Base-by-base conservation (phyloP, 2,797 vertebrate genomes). In the Phaenicophaeus curvirostris region DNA sequence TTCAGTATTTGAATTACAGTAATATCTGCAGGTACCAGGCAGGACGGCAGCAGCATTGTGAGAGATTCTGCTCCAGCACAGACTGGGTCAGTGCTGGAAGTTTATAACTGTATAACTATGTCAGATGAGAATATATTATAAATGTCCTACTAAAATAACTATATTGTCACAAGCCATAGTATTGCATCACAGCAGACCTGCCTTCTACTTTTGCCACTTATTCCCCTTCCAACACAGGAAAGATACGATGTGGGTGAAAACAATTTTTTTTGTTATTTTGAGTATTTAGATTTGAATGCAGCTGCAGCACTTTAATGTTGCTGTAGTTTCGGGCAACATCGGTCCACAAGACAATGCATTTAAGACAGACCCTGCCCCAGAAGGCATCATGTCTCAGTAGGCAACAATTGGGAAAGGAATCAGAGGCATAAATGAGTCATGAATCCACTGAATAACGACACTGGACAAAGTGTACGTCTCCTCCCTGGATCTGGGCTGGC, bases 1-100 rank as follows among this genome's bases (percentile, higher is more conserved):
- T 69, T 94, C 71, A 59, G 88, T 88, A 79, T 91, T 93, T 86
- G n/a, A 80, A 48, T 88, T 86, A 46, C 2, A 5, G 53, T 81
- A 87, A 39, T 73, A 79, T 73, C 63, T 78, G 61, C 18, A 51
- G 61, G 59, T 76, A 81, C 42, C 31, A 62, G 57, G 27, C 61
- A 73, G 81, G 54, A 61, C 11, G 80, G 78, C 67, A 80, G 73
- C 35, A 71, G 35, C 21, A 30, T 24, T 62, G 41, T 55, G 63
- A 86, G 41, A 51, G 48, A 75, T 63, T 78, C 73, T 67, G 39
- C 59, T 76, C 31, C 57, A 67, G 58, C 35, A 59, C n/a, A 90
- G 54, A 30, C 54, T 82, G 55, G 39, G 54, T 58, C 25, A 57
- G 54, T 59, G 16, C 51, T 77, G 69, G 35, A 71, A 57, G 31